These are phyloP conservation scores for Paraplagusia blochii DNA, from an alignment of 2,113 vertebrate species.

Conservation along the genomic window DNA sequence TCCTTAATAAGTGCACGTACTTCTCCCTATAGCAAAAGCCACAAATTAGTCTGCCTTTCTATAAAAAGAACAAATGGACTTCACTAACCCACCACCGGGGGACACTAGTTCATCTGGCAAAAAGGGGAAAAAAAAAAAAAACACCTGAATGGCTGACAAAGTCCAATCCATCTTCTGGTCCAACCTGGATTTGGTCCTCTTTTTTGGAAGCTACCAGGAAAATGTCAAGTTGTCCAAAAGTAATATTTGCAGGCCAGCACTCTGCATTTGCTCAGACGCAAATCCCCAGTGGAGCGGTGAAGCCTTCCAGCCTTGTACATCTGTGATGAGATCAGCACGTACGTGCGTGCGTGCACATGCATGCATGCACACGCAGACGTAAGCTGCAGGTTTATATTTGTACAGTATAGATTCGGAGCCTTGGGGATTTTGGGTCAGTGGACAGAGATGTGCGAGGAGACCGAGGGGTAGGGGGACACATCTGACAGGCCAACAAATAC, in stretches of 20 bases:
- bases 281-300: slow-evolving; percentile 17
- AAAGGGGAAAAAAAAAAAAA: slow-evolving; percentile 15
- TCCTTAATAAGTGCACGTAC: slow-evolving; percentile 8
- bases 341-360: neutral
- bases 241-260: slow-evolving; percentile 21
- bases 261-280: neutral
- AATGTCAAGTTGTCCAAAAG: slow-evolving; percentile 39
- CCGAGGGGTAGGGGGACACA: slow-evolving; percentile 6
- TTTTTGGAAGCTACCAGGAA: slow-evolving; percentile 2
- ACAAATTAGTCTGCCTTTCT: slow-evolving; percentile 36
- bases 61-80: slow-evolving; percentile 27
- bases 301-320: slow-evolving; percentile 21
- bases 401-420: slow-evolving; percentile 23
- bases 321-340: slow-evolving; percentile 15
- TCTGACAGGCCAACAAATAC: slow-evolving; percentile 33
- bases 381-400: neutral
- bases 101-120: slow-evolving; percentile 45
- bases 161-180: slow-evolving; percentile 12
- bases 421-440: slow-evolving; percentile 29
- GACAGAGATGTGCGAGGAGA: slow-evolving; percentile 15
- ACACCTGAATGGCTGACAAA: slow-evolving; percentile 13
- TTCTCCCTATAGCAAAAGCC: neutral
- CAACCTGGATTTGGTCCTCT: slow-evolving; percentile 26
- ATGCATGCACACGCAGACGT: neutral
- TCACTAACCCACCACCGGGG: slow-evolving; percentile 45